These are phyloP conservation scores for Mesocentrotus franciscanus DNA, from an alignment of 53 echinoderm and acorn worm species.

Conservation along the genomic window DNA sequence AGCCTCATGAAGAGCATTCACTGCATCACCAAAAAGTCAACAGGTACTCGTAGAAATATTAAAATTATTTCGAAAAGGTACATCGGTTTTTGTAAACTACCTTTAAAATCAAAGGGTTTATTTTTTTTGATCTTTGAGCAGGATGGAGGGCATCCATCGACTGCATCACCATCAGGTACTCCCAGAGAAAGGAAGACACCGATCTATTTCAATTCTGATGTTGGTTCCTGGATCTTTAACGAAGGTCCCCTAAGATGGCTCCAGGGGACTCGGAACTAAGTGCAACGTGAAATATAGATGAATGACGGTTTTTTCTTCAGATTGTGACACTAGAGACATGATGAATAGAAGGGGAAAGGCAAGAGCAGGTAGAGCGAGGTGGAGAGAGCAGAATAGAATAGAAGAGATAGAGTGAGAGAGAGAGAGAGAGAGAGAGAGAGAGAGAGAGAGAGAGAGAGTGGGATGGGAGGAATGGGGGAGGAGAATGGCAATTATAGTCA, in stretches of 20 bases:
- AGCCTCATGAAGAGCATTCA: too few relatives aligned
- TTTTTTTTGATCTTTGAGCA: too few relatives aligned
- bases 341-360: neutral
- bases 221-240: neutral
- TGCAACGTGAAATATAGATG: neutral
- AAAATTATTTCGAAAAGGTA: too few relatives aligned
- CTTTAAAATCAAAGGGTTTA: too few relatives aligned
- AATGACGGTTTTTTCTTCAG: neutral
- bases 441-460: neutral
- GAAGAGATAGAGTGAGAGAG: neutral
- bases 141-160: too few relatives aligned
- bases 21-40: too few relatives aligned
- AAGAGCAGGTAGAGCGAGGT: neutral
- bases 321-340: neutral
- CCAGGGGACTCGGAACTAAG: slow-evolving; percentile 4
- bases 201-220: slow-evolving; percentile 21
- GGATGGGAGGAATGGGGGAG: neutral
- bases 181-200: neutral
- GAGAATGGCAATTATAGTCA: too few relatives aligned
- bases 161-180: neutral
- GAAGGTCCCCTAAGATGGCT: neutral
- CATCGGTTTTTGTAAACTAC: too few relatives aligned
- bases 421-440: neutral
- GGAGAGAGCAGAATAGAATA: neutral
- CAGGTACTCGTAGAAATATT: too few relatives aligned